Evolutionary conservation across 2,888 invertebrate genomes (phyloP).

Genomic region (Alviniconcha strummeri): DNA sequence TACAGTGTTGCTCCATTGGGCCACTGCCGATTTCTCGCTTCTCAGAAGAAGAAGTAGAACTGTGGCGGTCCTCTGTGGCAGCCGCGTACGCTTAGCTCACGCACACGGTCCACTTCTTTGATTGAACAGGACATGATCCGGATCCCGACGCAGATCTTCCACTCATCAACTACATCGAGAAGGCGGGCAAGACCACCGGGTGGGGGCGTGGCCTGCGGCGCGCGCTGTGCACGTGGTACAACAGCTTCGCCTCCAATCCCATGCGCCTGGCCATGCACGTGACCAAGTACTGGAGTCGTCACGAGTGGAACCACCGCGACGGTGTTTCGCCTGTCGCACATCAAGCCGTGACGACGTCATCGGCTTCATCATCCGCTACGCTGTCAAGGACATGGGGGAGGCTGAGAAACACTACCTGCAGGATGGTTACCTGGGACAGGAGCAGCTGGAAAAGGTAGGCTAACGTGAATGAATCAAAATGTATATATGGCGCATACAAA

Average conservation of each 20-base stretch:
- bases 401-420: conserved; percentile 47
- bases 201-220: conserved; percentile 81
- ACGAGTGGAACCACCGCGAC: conserved; percentile 84
- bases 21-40: too few relatives aligned
- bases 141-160: conserved; percentile 80
- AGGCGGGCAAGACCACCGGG: conserved; percentile 74
- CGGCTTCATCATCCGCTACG: conserved; percentile 50
- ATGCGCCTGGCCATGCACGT: conserved; percentile 80
- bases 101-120: too few relatives aligned
- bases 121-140: conserved; percentile 76
- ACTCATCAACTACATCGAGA: conserved; percentile 79
- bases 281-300: conserved; percentile 79
- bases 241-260: conserved; percentile 72
- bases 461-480: too few relatives aligned
- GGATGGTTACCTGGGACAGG: conserved; percentile 37
- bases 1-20: too few relatives aligned
- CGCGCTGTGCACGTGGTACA: conserved; percentile 81
- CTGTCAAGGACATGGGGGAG: conserved; percentile 55
- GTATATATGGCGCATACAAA: too few relatives aligned
- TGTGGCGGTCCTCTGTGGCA: too few relatives aligned
- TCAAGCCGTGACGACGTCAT: conserved; percentile 47
- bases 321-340: conserved; percentile 75
- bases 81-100: too few relatives aligned
- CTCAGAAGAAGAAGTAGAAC: too few relatives aligned
- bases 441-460: conserved; percentile 39